A percentile compares a stretch with the other conserved stretches of the same genome.
phyloP scores from a whole-genome alignment of 2,797 vertebrate species.

The Lepus townsendii region DNA sequence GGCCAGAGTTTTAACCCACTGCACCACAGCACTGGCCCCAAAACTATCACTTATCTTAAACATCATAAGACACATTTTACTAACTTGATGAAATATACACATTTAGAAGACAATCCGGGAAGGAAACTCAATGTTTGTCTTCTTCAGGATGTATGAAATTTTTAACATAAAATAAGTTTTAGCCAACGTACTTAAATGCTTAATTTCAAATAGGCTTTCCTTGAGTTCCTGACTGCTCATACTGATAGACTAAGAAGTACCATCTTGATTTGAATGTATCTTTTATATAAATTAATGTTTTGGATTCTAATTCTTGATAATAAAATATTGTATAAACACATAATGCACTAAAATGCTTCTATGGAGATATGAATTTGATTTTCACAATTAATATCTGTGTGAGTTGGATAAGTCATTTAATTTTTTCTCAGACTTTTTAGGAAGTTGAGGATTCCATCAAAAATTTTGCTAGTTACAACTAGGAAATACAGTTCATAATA shows the following conservation, averaged over 20 bases:
- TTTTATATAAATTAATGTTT: background rate
- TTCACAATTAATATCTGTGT: background rate
- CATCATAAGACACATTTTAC: background rate
- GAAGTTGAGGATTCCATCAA: background rate
- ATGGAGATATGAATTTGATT: background rate
- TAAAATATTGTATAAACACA: no score
- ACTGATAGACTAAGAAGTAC: background rate
- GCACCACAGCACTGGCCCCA: no score
- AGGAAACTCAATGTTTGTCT: constrained; percentile 6
- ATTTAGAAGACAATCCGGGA: background rate
- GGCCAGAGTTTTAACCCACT: no score
- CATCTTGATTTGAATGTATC: background rate
- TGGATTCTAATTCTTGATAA: background rate
- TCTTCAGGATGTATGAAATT: background rate
- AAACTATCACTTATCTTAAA: background rate
- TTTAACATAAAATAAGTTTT: background rate
- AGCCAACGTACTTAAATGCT: background rate
- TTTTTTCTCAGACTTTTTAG: background rate
- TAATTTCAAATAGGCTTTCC: background rate
- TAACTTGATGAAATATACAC: background rate
- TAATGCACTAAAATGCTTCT: background rate
- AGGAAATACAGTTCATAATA: background rate
- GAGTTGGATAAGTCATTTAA: background rate
- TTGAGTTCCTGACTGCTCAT: background rate
- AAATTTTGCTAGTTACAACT: background rate